Evolutionary conservation across 2,888 invertebrate genomes (phyloP), one percentile per base, ranked within the genome.

Genomic region (Schrankia costaestrigalis): DNA sequence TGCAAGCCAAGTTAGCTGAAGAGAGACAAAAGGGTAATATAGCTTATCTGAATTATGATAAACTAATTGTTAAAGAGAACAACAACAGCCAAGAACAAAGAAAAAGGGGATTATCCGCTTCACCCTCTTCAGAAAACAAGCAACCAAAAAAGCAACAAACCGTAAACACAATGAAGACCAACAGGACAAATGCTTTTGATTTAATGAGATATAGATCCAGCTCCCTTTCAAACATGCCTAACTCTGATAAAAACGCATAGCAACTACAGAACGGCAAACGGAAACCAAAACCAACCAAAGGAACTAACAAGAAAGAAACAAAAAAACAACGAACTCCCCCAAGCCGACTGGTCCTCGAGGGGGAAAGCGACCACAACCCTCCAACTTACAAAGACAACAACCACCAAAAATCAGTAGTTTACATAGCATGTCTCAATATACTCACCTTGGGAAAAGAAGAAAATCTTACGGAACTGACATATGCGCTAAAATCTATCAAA

Each of bases 11-110:
- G 9, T 10, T 53, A 21, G 12, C 11, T 5, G 52, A 57, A 38
- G 50, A 49, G 17, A 52, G 41, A 41, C 13, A 55, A 49, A 31
- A 38, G 3, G 37, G 37, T 0, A 32, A 38, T n/a, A 26, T 26
- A 3, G 54, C 56, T 0, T 56, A 37, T 27, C 5, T 61, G 11
- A 53, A 48, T 29, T 53, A 56, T 14, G 61, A 58, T 13, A 46
- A 53, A 35, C 31, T 58, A 1, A 35, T 58, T 18, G 33, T 54
- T 1, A 60, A 56, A 42, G 46, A 41, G 11, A 36, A 34, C 2
- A 39, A 15, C 7, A 41, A 0, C 8, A 41, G 0, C 3, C 15
- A 32, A 3, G 48, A 46, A 0, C 46, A 56, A 39, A 40, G 46
- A 10, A 52, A 52, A 38, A 45, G 54, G 11, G 42, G 46, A 35